phyloP scores from a whole-genome alignment of 2,797 vertebrate genomes.

The Coreius guichenoti region DNA sequence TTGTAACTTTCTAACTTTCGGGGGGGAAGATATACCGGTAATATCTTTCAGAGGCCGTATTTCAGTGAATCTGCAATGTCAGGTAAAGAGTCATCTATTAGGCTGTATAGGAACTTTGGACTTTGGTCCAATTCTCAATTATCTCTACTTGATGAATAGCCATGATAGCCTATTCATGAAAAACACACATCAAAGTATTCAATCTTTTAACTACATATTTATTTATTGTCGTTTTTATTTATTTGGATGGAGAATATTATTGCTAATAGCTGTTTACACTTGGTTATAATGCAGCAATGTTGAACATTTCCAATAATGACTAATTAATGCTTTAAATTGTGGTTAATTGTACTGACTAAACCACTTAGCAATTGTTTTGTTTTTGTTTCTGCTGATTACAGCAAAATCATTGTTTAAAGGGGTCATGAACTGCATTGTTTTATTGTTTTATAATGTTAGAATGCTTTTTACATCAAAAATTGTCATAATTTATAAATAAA shows the following conservation, averaged over 20 bases:
- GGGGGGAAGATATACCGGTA: too few species aligned
- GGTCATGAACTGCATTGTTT: too few species aligned
- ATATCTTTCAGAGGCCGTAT: background rate
- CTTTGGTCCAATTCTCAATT: background rate
- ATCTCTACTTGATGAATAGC: background rate
- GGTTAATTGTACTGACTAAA: background rate
- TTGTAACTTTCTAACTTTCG: background rate
- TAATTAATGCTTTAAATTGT: background rate
- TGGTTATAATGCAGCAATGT: background rate
- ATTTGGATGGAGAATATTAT: background rate
- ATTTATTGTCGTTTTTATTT: background rate
- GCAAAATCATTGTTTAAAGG: conserved; percentile 18
- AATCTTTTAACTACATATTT: background rate
- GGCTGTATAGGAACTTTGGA: background rate
- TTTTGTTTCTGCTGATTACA: conserved; percentile 22
- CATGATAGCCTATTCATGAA: background rate
- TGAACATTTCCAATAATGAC: background rate
- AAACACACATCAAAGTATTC: background rate
- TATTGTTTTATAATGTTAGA: too few species aligned
- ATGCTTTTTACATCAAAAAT: too few species aligned
- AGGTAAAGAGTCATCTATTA: background rate
- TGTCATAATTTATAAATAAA: too few species aligned
- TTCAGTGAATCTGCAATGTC: background rate
- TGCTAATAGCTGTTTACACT: background rate
- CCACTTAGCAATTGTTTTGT: background rate